Conservation (phyloP, 35 echinoderm and acorn worm genomes). For the Apostichopus parvimensis region DNA sequence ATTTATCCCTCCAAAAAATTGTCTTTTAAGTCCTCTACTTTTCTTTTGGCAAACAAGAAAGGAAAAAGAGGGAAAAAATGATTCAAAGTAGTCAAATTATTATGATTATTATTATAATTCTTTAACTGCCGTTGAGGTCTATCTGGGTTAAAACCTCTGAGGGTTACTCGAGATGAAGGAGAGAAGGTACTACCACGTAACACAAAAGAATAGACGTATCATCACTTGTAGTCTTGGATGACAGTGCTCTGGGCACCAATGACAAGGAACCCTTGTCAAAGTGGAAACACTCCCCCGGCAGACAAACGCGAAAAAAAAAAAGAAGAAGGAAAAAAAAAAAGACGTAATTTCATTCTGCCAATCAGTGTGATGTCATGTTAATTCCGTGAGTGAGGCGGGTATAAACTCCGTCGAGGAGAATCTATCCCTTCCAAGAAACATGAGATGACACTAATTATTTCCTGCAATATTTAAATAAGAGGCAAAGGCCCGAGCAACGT, state of each 20-base stretch:
- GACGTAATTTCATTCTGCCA: slow-evolving; percentile 31
- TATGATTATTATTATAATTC: neutral
- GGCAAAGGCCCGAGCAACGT: neutral
- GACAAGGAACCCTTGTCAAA: slow-evolving; percentile 7
- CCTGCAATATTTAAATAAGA: slow-evolving; percentile 48
- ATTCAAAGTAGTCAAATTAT: too few species aligned
- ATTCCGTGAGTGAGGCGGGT: slow-evolving; percentile 14
- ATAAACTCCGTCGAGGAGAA: slow-evolving; percentile 29
- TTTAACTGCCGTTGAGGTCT: neutral
- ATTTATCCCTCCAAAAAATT: too few species aligned
- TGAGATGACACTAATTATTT: slow-evolving; percentile 62
- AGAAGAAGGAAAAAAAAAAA: neutral
- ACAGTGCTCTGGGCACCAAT: slow-evolving; percentile 42
- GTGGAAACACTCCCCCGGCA: slow-evolving; percentile 9
- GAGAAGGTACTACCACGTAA: neutral
- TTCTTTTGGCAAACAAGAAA: too few species aligned
- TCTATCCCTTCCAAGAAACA: slow-evolving; percentile 39
- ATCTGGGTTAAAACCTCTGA: slow-evolving; percentile 37
- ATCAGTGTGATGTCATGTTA: slow-evolving; percentile 24
- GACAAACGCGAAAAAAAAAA: neutral
- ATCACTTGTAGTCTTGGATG: slow-evolving; percentile 7
- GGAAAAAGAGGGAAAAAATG: too few species aligned
- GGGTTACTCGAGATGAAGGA: slow-evolving; percentile 14
- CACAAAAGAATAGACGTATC: neutral
- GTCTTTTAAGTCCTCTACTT: too few species aligned